A percentile compares a stretch with the other conserved stretches of the same genome.
Conservation (phyloP, 2,113 vertebrate species). For the Poecile atricapillus region DNA sequence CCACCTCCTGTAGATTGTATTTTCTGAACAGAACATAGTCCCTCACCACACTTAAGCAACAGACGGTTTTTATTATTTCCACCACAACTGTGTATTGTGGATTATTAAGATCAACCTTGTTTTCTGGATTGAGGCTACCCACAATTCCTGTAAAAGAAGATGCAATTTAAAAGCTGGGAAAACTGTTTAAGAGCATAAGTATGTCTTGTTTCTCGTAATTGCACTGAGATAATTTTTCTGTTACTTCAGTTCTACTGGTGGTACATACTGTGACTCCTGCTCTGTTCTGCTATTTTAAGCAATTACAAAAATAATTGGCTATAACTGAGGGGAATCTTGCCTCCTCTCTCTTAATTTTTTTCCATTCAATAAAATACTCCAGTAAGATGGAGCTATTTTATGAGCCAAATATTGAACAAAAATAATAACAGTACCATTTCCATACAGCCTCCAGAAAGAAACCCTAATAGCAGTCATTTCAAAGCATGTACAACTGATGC, state of each 20-base stretch:
- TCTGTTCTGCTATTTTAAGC: neutral
- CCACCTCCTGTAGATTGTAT: conserved; percentile 93
- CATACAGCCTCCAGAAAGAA: neutral
- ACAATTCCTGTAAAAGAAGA: conserved; percentile 81
- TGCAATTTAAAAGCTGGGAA: neutral
- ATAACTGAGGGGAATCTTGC: neutral
- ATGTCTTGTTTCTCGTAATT: neutral
- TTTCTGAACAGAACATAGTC: conserved; percentile 91
- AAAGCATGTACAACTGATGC: neutral
- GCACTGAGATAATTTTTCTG: neutral
- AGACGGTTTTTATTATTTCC: conserved; percentile 93
- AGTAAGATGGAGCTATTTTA: neutral
- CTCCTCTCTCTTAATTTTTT: neutral
- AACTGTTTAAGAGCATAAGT: neutral
- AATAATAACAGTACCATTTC: neutral
- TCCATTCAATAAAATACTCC: rapidly evolving
- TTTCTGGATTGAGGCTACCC: conserved; percentile 87
- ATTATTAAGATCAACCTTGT: conserved; percentile 91
- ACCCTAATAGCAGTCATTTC: neutral
- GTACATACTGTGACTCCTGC: neutral
- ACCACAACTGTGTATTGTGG: conserved; percentile 91
- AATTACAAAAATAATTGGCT: neutral
- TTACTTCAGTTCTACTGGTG: neutral
- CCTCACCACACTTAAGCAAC: conserved; percentile 90
- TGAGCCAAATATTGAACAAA: neutral